Conservation (phyloP, 2,797 vertebrate species). For the Siniperca obscura region DNA sequence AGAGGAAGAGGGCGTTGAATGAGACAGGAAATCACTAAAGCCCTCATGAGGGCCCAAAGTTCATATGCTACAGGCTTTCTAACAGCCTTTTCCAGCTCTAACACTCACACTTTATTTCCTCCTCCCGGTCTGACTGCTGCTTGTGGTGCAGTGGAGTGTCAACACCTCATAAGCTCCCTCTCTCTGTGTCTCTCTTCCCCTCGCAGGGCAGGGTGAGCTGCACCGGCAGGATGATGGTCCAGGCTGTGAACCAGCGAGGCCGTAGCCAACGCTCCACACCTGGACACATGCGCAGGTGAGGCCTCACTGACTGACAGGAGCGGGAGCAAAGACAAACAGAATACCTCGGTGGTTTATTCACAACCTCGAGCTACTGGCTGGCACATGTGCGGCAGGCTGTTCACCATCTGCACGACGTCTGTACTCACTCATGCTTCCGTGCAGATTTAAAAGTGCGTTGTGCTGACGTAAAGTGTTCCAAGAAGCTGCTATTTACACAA, state of each 20-base stretch:
- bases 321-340: neutral
- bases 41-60: conserved; percentile 58
- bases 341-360: neutral
- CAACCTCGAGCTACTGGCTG: conserved; percentile 17
- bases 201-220: conserved; percentile 93
- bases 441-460: neutral
- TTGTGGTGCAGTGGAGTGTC: conserved; percentile 31
- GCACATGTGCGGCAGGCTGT: conserved; percentile 31
- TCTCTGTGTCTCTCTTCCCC: conserved; percentile 28
- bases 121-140: conserved; percentile 35
- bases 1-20: conserved; percentile 70
- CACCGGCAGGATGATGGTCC: conserved; percentile 98
- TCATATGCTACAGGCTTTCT: conserved; percentile 43
- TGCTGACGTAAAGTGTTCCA: conserved; percentile 22
- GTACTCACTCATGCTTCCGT: conserved; percentile 8
- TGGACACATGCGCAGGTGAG: conserved; percentile 91
- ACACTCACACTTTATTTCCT: conserved; percentile 63
- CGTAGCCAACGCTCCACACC: conserved; percentile 92
- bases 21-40: conserved; percentile 69
- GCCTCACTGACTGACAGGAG: neutral
- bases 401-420: conserved; percentile 42
- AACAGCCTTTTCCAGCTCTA: conserved; percentile 46
- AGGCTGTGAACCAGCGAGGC: conserved; percentile 97
- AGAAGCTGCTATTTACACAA: conserved; percentile 42
- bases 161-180: conserved; percentile 45